Conservation (phyloP, 2,113 vertebrate species). For the Phaetusa simplex region DNA sequence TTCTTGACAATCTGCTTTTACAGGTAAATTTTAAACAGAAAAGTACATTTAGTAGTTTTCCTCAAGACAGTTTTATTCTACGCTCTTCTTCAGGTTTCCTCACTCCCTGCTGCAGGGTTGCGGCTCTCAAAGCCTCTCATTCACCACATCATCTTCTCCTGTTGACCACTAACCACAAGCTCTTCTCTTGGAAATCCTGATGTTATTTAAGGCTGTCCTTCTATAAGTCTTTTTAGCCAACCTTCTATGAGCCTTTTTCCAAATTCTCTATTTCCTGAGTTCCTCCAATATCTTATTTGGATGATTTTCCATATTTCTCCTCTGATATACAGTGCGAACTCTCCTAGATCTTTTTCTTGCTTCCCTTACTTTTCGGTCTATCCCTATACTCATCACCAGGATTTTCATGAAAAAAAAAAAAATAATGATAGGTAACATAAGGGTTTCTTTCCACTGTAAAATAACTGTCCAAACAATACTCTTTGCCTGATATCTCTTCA, state of each 20-base stretch:
- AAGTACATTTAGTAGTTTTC: neutral
- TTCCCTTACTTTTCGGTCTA: neutral
- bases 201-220: neutral
- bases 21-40: neutral
- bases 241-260: neutral
- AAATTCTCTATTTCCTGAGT: neutral
- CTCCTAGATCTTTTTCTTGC: neutral
- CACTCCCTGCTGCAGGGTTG: neutral
- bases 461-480: neutral
- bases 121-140: neutral
- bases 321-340: neutral
- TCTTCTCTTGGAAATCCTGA: neutral
- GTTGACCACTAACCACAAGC: neutral
- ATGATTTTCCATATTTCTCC: neutral
- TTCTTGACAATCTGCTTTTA: neutral
- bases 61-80: neutral
- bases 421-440: fast-evolving
- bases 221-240: neutral
- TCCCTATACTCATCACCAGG: neutral
- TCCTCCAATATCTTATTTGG: neutral
- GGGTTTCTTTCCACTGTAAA: neutral
- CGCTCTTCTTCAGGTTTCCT: neutral
- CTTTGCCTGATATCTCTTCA: neutral
- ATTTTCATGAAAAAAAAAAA: neutral
- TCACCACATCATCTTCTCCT: neutral